Evolutionary conservation across 2,797 vertebrate species (phyloP).

Genomic region (Peromyscus eremicus): DNA sequence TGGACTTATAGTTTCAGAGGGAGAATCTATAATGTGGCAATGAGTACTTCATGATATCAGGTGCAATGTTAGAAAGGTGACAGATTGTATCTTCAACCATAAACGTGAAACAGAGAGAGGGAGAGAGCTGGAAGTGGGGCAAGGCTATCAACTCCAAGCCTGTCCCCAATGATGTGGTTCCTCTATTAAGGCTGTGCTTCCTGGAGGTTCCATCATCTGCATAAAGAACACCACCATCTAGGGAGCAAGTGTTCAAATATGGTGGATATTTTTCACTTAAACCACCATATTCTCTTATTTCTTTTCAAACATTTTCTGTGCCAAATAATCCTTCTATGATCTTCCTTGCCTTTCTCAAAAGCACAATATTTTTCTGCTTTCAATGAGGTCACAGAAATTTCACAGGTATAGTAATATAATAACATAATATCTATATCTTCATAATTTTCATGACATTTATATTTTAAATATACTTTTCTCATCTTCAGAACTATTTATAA

Average conservation of each 20-base stretch:
- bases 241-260: background rate
- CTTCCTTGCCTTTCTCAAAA: slow-evolving; percentile 7
- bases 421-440: background rate
- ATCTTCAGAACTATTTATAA: slow-evolving; percentile 47
- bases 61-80: background rate
- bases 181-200: no score
- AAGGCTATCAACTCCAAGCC: background rate
- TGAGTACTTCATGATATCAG: background rate
- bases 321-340: background rate
- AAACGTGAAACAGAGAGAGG: background rate
- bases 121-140: background rate
- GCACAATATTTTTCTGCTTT: background rate
- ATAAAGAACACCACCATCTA: no score
- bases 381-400: background rate
- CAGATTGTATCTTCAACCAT: background rate
- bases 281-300: background rate
- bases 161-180: background rate
- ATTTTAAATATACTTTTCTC: slow-evolving; percentile 1
- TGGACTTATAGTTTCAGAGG: background rate
- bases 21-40: background rate
- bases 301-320: background rate
- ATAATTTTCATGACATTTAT: slow-evolving; percentile 15
- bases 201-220: no score
- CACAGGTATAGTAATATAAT: background rate
- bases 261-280: background rate